Base-by-base conservation (phyloP, 2,888 invertebrate species). In the Megastigmus dorsalis region DNA sequence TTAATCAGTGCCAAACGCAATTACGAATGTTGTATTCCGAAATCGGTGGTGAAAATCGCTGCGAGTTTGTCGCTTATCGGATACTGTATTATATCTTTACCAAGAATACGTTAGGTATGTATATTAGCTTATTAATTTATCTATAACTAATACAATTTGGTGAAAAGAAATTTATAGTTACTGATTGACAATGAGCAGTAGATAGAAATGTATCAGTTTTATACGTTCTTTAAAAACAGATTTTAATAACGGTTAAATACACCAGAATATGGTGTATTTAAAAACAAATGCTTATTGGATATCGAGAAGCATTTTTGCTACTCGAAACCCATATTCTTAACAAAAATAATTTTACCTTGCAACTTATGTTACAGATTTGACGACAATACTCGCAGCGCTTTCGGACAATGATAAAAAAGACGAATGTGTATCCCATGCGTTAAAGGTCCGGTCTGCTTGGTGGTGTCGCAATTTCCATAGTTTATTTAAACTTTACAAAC, bases 1-100 rank as follows among this genome's bases (percentile, higher is more conserved):
- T 99, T 87, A 99, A 99, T 90, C 99, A 99, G 89, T 99, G 99
- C 87, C 99, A 99, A 89, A 97, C 98, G 13, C 99, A 99, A 89
- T 90, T 99, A 66, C 96, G 96, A 90, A 95, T 96, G 92, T 91
- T 99, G 36, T 99, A 99, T 88, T 89, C 92, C 78, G 96, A 96
- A 88, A 89, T 95, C 75, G 93, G 93, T 36, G 91, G 92, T 26
- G 90, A 90, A 59, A 95, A 98, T 90, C 91, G 93, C 77, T 91
- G 94, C 78, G 99, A 99, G 89, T 99, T 99, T 89, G 94, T 95
- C 63, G 97, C 98, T 63, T 99, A 99, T 89, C 91, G 98, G 81
- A 96, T 99, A 85, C 90, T 99, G 55, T 99, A 99, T 88, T 98
- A 97, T 85, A 95, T 99, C 80, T 99, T 97, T 86, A 98, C 98